Conservation (phyloP, 53 echinoderm and acorn worm genomes). For the Crossaster papposus region DNA sequence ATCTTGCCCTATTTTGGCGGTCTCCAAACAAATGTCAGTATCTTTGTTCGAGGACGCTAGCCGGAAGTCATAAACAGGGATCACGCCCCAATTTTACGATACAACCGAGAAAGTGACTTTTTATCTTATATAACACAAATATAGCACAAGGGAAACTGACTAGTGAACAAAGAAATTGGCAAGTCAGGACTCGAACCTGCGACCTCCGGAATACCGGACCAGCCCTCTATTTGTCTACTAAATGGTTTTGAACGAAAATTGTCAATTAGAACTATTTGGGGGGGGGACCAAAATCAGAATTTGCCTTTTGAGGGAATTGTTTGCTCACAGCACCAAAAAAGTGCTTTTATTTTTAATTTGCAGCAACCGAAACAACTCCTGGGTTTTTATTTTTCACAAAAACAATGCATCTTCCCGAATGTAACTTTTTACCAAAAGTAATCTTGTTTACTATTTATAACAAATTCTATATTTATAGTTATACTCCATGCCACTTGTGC, state of each 20-base stretch:
- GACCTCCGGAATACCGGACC: too few species aligned
- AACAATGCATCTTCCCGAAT: neutral
- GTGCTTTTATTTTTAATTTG: neutral
- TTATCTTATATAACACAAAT: too few species aligned
- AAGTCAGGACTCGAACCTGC: too few species aligned
- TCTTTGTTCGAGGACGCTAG: too few species aligned
- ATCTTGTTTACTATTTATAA: conserved; percentile 1
- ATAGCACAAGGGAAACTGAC: too few species aligned
- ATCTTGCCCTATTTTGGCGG: too few species aligned
- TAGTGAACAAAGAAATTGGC: too few species aligned
- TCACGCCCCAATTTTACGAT: too few species aligned
- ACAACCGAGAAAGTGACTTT: too few species aligned
- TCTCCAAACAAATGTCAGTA: too few species aligned
- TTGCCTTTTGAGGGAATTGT: neutral
- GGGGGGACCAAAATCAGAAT: neutral
- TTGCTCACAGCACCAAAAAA: neutral
- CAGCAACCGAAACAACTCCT: neutral
- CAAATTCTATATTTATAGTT: neutral
- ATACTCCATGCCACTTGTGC: neutral
- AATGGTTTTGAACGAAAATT: neutral
- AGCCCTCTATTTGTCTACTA: too few species aligned
- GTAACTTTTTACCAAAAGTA: neutral
- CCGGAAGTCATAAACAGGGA: too few species aligned
- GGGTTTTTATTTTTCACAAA: neutral
- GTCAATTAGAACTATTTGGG: neutral